phyloP scores from a whole-genome alignment of 2,888 invertebrate genomes.

The Lomographa bimaculata region DNA sequence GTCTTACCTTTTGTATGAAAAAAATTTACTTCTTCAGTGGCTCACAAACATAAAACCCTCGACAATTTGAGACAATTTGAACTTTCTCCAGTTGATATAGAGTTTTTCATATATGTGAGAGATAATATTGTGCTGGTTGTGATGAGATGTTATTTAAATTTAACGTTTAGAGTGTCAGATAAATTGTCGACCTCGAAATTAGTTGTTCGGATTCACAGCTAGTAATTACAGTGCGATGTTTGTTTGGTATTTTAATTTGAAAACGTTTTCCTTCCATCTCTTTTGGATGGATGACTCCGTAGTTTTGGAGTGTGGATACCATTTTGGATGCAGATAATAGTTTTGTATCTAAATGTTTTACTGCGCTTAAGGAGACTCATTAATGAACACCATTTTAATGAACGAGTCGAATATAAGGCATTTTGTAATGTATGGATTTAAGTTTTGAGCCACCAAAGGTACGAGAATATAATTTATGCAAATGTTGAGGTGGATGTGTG shows the following conservation, averaged over 20 bases:
- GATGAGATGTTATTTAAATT: conserved; percentile 31
- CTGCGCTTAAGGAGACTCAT: too few relatives aligned
- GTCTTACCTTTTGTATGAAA: conserved; percentile 68
- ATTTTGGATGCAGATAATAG: conserved; percentile 8
- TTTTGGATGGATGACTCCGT: conserved; percentile 43
- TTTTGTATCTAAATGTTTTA: conserved; percentile 9
- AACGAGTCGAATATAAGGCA: too few relatives aligned
- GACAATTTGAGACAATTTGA: conserved; percentile 25
- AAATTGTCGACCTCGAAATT: conserved; percentile 74
- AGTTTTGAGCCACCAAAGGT: too few relatives aligned
- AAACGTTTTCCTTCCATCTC: conserved; percentile 42
- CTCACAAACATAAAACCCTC: conserved; percentile 34
- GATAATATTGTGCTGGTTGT: conserved; percentile 12
- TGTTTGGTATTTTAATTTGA: conserved; percentile 61
- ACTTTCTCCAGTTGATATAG: conserved; percentile 32
- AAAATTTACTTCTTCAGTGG: conserved; percentile 64
- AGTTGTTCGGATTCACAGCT: conserved; percentile 73
- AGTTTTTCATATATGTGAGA: conserved; percentile 12
- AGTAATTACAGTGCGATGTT: conserved; percentile 63
- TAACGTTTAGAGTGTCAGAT: conserved; percentile 73
- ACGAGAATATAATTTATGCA: too few relatives aligned
- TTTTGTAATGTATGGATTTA: too few relatives aligned
- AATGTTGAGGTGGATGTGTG: too few relatives aligned
- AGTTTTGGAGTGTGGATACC: conserved; percentile 28
- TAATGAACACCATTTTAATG: too few relatives aligned